These are phyloP conservation scores for Austrolebias charrua DNA, from an alignment of 2,797 vertebrate species.

Conservation along the genomic window DNA sequence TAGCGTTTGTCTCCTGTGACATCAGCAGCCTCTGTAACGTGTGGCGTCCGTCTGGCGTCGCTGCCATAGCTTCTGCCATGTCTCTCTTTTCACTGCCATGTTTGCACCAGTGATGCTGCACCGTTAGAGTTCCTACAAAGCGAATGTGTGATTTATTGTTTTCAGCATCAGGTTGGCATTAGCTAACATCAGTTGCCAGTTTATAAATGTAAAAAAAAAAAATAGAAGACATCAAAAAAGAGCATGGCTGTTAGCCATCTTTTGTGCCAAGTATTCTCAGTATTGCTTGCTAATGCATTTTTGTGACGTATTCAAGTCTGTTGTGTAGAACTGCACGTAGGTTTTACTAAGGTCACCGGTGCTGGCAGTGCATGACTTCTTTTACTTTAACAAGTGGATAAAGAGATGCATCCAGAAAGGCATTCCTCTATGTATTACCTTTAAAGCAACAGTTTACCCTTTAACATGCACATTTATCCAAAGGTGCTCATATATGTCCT, in stretches of 20 bases:
- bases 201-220: slow-evolving; percentile 47
- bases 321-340: slow-evolving; percentile 55
- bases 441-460: slow-evolving; percentile 74
- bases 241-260: slow-evolving; percentile 39
- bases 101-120: slow-evolving; percentile 52
- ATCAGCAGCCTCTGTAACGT: slow-evolving; percentile 57
- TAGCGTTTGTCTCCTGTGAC: slow-evolving; percentile 65
- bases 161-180: slow-evolving; percentile 32
- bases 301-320: slow-evolving; percentile 55
- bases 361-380: slow-evolving; percentile 69
- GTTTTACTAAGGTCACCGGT: slow-evolving; percentile 40
- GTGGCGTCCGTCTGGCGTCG: slow-evolving; percentile 62
- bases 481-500: slow-evolving; percentile 2
- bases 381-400: slow-evolving; percentile 70
- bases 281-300: slow-evolving; percentile 54
- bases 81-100: slow-evolving; percentile 74
- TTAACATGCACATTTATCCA: slow-evolving; percentile 25
- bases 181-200: slow-evolving; percentile 45
- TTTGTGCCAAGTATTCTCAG: slow-evolving; percentile 45
- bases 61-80: slow-evolving; percentile 59
- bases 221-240: slow-evolving; percentile 45
- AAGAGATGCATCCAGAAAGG: slow-evolving; percentile 76
- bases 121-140: slow-evolving; percentile 31
- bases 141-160: slow-evolving; percentile 46
- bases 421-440: slow-evolving; percentile 70